Base-by-base conservation (phyloP, 1,140 invertebrate species). In the Bombyx mandarina region DNA sequence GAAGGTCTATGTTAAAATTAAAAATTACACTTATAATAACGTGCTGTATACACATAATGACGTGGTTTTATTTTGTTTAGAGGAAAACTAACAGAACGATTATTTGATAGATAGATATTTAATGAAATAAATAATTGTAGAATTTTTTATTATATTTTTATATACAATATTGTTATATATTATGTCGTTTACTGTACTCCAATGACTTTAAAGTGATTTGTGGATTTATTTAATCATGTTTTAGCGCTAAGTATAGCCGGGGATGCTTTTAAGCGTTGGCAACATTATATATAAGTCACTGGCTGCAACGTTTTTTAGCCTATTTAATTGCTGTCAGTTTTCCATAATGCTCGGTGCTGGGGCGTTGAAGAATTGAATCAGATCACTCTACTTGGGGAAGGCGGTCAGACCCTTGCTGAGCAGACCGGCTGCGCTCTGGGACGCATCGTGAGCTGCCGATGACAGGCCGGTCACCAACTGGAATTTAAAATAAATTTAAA, bases 321-420 rank as follows among this genome's bases (percentile, higher is more conserved):
- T 35, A 35, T 35, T 35, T 35, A 5, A 35, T 35, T 48, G 62
- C 64, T 66, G 66, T 59, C 43, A 63, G 66, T 67, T 70, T 70
- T 63, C 61, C 67, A 56, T 45, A 55, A 46, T 49, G 26, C 26
- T 35, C 26, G 26, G 26, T 35, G 26, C 26, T 35, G 26, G 26
- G 26, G 26, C 56, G 51, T 47, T 43, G 18, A 49, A 7, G 7
- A 43, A 53, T 56, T 45, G 51, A 51, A 44, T 44, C 47, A 8
- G 8, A 52, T 52, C 12, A 47, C 10, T 74, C 60, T 80, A 82
- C 70, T 85, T 86, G 62, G 75, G 71, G 71, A 87, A 81, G 22
- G 76, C 69, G 8, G 68, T 67, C 7, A 85, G 71, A 0, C 83
- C 81, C 67, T 88, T 88, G 74, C 82, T 81, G 10, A 88, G 76